phyloP scores from a whole-genome alignment of 2,888 invertebrate genomes.

The Leptinotarsa tumamoca region DNA sequence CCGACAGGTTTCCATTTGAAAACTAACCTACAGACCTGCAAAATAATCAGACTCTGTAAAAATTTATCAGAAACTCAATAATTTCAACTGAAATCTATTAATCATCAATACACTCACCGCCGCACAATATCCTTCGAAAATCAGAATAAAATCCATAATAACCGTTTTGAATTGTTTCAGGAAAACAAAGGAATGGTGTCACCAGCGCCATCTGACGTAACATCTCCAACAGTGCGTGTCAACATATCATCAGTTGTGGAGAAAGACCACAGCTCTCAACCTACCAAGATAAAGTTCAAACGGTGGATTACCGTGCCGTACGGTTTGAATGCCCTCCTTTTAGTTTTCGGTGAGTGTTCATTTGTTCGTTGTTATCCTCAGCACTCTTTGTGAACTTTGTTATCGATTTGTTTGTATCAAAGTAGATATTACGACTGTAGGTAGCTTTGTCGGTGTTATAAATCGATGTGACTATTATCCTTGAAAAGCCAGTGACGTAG shows the following conservation, averaged over 20 bases:
- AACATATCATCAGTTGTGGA: constrained; percentile 45
- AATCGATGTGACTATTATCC: neutral
- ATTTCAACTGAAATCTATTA: too few relatives aligned
- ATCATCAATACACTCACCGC: too few relatives aligned
- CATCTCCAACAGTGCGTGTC: constrained; percentile 43
- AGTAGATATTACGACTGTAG: neutral
- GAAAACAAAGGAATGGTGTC: constrained; percentile 62
- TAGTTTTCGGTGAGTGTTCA: constrained; percentile 53
- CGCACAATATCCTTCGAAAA: too few relatives aligned
- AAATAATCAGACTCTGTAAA: too few relatives aligned
- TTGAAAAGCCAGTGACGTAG: constrained; percentile 21
- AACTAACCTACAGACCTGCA: too few relatives aligned
- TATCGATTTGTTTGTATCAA: constrained; percentile 1
- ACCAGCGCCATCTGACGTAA: constrained; percentile 54
- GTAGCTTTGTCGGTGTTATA: neutral
- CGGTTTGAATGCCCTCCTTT: constrained; percentile 50
- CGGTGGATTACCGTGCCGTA: constrained; percentile 49
- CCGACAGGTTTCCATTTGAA: too few relatives aligned
- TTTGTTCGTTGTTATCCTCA: constrained; percentile 9
- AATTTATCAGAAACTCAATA: too few relatives aligned
- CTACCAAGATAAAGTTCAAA: constrained; percentile 44
- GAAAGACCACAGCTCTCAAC: constrained; percentile 50
- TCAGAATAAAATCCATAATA: neutral
- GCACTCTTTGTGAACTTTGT: neutral
- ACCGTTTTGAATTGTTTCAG: constrained; percentile 48